Percentiles rank a stretch among this genome's conserved stretches.
These are phyloP conservation scores for Leucophora obtusa DNA, from an alignment of 2,888 invertebrate genomes.

Conservation along the genomic window DNA sequence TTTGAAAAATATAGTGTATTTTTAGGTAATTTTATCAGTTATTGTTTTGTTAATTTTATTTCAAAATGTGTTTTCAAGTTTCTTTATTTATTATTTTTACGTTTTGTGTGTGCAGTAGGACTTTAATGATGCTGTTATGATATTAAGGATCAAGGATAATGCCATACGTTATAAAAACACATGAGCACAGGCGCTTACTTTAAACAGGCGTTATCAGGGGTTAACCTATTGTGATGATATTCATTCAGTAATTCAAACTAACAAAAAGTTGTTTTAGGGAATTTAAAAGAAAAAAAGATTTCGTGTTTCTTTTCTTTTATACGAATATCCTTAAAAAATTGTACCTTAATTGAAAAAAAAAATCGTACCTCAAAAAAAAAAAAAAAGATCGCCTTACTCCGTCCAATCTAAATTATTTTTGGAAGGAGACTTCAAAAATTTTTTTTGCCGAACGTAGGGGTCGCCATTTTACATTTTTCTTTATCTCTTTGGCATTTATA, in stretches of 20 bases:
- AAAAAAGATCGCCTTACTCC: too few species aligned
- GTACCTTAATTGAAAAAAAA: too few species aligned
- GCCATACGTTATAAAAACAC: constrained; percentile 33
- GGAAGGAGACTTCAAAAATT: too few species aligned
- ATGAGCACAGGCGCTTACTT: constrained; percentile 57
- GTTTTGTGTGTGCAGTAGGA: constrained; percentile 8
- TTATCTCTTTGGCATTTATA: too few species aligned
- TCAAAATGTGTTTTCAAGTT: constrained; percentile 19
- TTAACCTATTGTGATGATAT: constrained; percentile 25
- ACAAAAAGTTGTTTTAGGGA: neutral
- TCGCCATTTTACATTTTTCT: too few species aligned
- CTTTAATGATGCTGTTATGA: constrained; percentile 1
- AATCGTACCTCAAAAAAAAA: too few species aligned
- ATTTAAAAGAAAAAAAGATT: neutral
- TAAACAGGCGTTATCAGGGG: constrained; percentile 42
- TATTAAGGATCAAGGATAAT: constrained; percentile 48
- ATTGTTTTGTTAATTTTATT: neutral
- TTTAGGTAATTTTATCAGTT: constrained; percentile 22
- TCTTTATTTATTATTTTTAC: constrained; percentile 24
- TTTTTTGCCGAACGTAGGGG: too few species aligned
- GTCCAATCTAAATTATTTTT: too few species aligned
- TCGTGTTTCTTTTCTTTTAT: too few species aligned
- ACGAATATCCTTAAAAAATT: too few species aligned
- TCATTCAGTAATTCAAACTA: neutral
- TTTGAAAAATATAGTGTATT: neutral